Evolutionary conservation across 37 sponge, comb jelly and placozoan species (phyloP), one percentile per base, ranked within the genome.

Genomic region (Spongilla lacustris): DNA sequence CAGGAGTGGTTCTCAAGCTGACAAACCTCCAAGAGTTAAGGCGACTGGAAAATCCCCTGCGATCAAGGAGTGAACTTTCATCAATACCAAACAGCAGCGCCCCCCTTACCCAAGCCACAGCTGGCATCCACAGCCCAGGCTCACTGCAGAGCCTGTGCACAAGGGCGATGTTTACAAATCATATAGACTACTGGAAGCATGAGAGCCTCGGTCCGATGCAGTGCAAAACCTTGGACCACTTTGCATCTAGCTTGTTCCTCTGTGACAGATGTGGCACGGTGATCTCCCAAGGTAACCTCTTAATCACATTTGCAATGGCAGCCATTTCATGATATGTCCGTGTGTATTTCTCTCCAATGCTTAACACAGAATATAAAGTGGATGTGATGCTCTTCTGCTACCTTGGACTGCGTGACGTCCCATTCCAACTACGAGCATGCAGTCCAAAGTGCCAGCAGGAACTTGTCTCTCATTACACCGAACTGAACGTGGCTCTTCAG

Each of bases 161-260:
- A 24, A 81, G 76, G 26, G 50, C 75, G 6, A 72, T 84, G 23
- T 83, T 84, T 46, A 69, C 72, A 37, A n/a, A 66, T 8, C 70
- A 88, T 21, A 58, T 88, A 4, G 81, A 87, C 68, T 92, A 92
- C 68, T 92, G 92, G 92, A 46, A 68, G n/a, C 29, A 37, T 6
- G 66, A 41, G 4, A 25, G 2, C 33, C 50, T 92, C 19, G 87
- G 83, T 21, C 77, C 76, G 12, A 67, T 82, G 77, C 91, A 91
- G 34, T 94, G 95, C 86, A 88, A 85, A 36, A 82, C 41, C 21
- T 46, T 94, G 75, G 91, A 91, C 33, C 66, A 37, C 5, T 66
- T 90, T 50, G 92, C 87, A 21, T 66, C 74, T 0, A 25, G 74
- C 11, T 84, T 80, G 31, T 31, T 8, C 12, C 25, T 74, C 24